Conservation (phyloP, 2,888 invertebrate genomes). For the Xylota segnis region DNA sequence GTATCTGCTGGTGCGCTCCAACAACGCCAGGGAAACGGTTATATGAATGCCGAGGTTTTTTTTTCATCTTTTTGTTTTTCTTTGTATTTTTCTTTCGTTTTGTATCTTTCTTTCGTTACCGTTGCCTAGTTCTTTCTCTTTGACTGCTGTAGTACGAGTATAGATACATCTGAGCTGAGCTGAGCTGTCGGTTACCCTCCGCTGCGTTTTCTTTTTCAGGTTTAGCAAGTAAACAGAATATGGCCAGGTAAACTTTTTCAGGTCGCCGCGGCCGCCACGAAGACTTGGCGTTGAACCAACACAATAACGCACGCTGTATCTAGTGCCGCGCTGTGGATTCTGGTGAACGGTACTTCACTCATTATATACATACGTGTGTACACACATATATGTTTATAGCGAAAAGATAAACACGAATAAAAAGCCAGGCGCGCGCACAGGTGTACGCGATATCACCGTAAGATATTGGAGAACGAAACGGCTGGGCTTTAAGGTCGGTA, state of each 20-base stretch:
- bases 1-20: not conserved
- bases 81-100: slow-evolving; percentile 46
- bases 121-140: slow-evolving; percentile 60
- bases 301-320: slow-evolving; percentile 45
- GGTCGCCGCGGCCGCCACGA: slow-evolving; percentile 22
- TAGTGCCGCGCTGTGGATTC: not conserved
- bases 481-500: slow-evolving; percentile 29
- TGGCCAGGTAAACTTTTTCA: slow-evolving; percentile 45
- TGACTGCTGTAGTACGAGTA: not conserved
- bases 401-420: slow-evolving; percentile 24
- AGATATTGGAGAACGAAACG: slow-evolving; percentile 37
- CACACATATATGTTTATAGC: not conserved
- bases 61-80: not conserved
- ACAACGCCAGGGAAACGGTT: slow-evolving; percentile 51
- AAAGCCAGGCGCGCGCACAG: slow-evolving; percentile 41
- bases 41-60: slow-evolving; percentile 26
- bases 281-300: slow-evolving; percentile 32
- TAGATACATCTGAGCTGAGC: not conserved
- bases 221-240: slow-evolving; percentile 52
- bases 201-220: slow-evolving; percentile 50
- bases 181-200: slow-evolving; percentile 34
- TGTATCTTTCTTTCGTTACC: slow-evolving; percentile 54
- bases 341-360: slow-evolving; percentile 53
- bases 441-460: slow-evolving; percentile 56
- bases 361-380: slow-evolving; percentile 1